Conservation (phyloP, 2,888 invertebrate genomes). For the Oxystoma pomonae region DNA sequence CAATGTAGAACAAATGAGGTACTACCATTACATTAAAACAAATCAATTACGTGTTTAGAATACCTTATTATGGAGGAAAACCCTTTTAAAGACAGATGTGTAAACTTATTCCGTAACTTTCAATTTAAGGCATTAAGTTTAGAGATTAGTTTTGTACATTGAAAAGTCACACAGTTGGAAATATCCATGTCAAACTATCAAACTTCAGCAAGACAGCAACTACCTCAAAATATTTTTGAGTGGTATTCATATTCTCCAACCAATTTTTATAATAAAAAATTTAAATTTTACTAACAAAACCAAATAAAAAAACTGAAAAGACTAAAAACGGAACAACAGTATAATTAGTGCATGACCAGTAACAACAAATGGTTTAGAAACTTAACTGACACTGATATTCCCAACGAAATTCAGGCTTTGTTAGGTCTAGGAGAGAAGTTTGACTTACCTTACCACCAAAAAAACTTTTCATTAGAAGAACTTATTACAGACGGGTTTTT, state of each 20-base stretch:
- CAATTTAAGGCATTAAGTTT: background rate
- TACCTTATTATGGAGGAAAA: background rate
- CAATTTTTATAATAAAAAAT: background rate
- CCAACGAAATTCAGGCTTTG: background rate
- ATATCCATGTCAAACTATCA: background rate
- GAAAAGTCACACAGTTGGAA: background rate
- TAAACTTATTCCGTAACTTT: background rate
- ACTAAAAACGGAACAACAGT: background rate
- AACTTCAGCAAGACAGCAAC: background rate
- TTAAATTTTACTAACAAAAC: background rate
- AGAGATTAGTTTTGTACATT: background rate
- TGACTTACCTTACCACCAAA: conserved; percentile 1
- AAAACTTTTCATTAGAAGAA: background rate
- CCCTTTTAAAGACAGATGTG: background rate
- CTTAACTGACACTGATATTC: background rate
- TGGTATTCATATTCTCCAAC: background rate
- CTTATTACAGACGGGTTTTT: background rate
- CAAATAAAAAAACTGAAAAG: background rate
- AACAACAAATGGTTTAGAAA: background rate
- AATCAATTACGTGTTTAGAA: background rate
- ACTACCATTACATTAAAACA: background rate
- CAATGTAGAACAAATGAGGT: background rate
- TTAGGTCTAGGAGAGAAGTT: background rate
- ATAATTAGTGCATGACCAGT: background rate
- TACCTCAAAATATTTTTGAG: background rate